These are phyloP conservation scores for Halictus quadricinctus DNA, from an alignment of 2,888 invertebrate genomes.

Conservation along the genomic window DNA sequence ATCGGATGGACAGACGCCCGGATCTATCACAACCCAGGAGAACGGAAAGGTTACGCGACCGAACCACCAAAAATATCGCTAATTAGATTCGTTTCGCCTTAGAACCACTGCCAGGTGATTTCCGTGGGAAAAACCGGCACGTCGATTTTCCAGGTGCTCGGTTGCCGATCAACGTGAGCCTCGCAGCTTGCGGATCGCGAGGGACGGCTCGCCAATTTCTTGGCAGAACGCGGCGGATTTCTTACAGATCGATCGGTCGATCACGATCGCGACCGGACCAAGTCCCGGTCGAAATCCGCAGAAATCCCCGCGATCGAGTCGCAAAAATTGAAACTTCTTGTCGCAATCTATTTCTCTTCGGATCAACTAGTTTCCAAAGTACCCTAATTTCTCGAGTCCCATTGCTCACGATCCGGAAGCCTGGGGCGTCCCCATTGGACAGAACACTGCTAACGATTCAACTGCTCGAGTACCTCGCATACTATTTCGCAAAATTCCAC, in stretches of 20 bases:
- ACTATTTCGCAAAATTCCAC: neutral
- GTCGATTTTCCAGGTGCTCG: neutral
- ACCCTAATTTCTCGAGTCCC: conserved; percentile 27
- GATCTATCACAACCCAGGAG: neutral
- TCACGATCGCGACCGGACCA: neutral
- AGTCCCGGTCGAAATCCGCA: neutral
- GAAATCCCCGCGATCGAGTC: neutral
- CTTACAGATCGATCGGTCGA: neutral
- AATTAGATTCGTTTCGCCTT: neutral
- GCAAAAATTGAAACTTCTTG: neutral
- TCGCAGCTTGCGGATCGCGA: neutral
- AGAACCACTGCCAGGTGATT: neutral
- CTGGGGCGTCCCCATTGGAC: conserved; percentile 36
- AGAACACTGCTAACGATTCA: conserved; percentile 60
- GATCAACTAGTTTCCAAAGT: neutral
- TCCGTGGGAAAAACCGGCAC: neutral
- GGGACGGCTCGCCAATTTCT: neutral
- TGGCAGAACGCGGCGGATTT: neutral
- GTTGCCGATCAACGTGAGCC: neutral
- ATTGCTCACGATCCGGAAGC: conserved; percentile 51
- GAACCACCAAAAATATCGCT: neutral
- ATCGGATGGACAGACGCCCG: conserved; percentile 17
- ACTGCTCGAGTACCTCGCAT: neutral
- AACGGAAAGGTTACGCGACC: conserved; percentile 7
- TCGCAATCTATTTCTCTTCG: neutral